Percentiles rank a stretch among this genome's conserved stretches.
Evolutionary conservation across 2,888 invertebrate genomes (phyloP).

Genomic region (Drosophila mercatorum): DNA sequence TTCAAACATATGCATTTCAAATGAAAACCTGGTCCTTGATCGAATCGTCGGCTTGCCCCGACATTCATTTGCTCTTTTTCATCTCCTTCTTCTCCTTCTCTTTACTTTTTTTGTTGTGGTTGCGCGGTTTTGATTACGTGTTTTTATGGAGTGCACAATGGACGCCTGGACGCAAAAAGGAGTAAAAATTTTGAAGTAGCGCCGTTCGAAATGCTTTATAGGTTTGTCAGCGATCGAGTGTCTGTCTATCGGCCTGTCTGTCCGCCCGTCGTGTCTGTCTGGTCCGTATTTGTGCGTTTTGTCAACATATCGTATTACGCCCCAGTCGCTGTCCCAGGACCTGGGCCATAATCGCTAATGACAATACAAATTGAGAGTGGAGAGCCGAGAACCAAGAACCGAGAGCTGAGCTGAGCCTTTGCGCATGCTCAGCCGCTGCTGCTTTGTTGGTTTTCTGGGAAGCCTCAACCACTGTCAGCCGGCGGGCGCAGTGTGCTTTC

Average conservation of each 20-base stretch:
- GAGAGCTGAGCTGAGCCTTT: constrained; percentile 3
- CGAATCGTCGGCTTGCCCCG: constrained; percentile 26
- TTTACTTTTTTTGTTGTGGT: constrained; percentile 38
- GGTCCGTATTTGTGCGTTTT: constrained; percentile 58
- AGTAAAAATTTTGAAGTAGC: constrained; percentile 80
- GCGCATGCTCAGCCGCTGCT: constrained; percentile 33
- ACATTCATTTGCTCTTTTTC: constrained; percentile 29
- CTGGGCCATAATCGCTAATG: constrained; percentile 73
- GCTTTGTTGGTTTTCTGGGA: constrained; percentile 69
- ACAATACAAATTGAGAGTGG: constrained; percentile 74
- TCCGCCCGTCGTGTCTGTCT: constrained; percentile 26
- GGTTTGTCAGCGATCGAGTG: constrained; percentile 69
- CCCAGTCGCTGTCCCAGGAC: constrained; percentile 42
- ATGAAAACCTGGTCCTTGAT: constrained; percentile 64
- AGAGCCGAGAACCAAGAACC: constrained; percentile 9
- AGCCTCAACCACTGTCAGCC: constrained; percentile 54
- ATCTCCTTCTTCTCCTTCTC: constrained; percentile 15
- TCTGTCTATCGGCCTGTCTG: constrained; percentile 23
- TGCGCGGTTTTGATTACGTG: constrained; percentile 75
- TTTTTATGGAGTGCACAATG: constrained; percentile 63
- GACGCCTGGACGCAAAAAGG: constrained; percentile 60
- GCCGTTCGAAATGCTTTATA: constrained; percentile 74
- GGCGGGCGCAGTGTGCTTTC: constrained; percentile 60
- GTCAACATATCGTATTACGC: constrained; percentile 78
- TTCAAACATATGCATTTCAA: constrained; percentile 49